Evolutionary conservation across 2,888 invertebrate species (phyloP).

Genomic region (Vannuccia rotundouncinata): DNA sequence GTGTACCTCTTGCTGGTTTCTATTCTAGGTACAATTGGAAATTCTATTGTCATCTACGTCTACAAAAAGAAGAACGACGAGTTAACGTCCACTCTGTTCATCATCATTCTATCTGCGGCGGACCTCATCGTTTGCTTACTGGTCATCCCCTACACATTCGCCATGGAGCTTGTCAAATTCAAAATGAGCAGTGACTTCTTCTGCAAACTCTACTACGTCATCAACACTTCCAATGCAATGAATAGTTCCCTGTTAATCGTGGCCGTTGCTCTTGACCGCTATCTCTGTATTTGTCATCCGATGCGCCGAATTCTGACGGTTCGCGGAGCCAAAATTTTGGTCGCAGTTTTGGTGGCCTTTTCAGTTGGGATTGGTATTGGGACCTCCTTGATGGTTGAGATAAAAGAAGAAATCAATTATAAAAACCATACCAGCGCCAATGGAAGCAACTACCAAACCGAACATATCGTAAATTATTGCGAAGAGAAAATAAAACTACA

Average conservation of each 20-base stretch:
- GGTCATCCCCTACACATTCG: constrained; percentile 28
- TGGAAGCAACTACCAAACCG: background rate
- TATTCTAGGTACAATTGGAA: constrained; percentile 22
- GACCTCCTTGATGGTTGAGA: background rate
- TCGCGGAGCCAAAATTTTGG: background rate
- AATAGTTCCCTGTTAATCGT: constrained; percentile 21
- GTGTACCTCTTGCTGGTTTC: background rate
- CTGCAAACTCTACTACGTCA: constrained; percentile 33
- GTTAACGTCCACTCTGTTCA: constrained; percentile 24
- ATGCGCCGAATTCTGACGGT: constrained; percentile 16
- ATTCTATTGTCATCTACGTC: constrained; percentile 14
- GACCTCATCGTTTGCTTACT: constrained; percentile 31
- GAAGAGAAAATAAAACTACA: constrained; percentile 7
- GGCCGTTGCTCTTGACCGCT: constrained; percentile 34
- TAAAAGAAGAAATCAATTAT: background rate
- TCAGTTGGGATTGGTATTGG: constrained; percentile 14
- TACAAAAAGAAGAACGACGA: constrained; percentile 27
- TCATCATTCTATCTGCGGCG: constrained; percentile 15
- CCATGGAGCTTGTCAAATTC: constrained; percentile 1
- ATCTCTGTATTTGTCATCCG: constrained; percentile 35
- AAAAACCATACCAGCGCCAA: background rate
- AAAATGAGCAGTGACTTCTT: background rate
- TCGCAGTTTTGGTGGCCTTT: background rate
- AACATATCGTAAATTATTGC: too few relatives aligned
- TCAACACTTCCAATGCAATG: constrained; percentile 30